Evolutionary conservation across 2,113 vertebrate genomes (phyloP), one percentile per base, ranked within the genome.

Genomic region (Oxyruncus cristatus): DNA sequence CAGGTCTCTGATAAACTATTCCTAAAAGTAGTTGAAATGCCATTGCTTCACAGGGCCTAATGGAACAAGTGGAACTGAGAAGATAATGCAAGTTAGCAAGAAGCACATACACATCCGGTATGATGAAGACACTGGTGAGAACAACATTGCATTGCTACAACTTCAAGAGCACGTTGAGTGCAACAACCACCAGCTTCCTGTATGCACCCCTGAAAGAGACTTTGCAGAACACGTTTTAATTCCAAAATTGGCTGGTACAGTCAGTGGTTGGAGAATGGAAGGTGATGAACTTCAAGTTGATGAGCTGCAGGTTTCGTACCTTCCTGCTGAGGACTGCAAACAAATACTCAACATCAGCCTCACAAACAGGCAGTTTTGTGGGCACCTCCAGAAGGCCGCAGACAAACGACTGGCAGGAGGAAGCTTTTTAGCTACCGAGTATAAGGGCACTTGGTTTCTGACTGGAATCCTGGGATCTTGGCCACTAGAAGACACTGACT

Each of bases 311-410:
- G 97, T 98, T 82, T 93, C 89, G 1, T 98, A 98, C 76, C 58
- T 98, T 47, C 96, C 97, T 6, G 86, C 97, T 44, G 98, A 98
- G 21, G 95, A 98, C 41, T 99, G 99, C 82, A 97, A 97, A 39
- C 32, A 47, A 30, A 75, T 85, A 35, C 96, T 99, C 24, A 98
- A 98, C 19, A 14, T 96, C 49, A 98, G 98, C 1, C 95, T 99
- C 70, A 99, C 98, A 2, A 99, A 99, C 65, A 99, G 99, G 86
- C 98, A 98, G 96, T 99, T 98, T 52, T 99, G 99, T 55, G 98
- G 98, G 94, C 91, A 80, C 46, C 85, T 89, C 24, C 19, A 72
- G 7, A 39, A 30, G 13, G 26, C 47, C 0, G 20, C 8, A 1
- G 22, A 33, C 10, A 93, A 93, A 18, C 59, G 0, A 6, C 93